Evolutionary conservation across 1,140 invertebrate species (phyloP).

Genomic region (Sesamia nonagrioides): DNA sequence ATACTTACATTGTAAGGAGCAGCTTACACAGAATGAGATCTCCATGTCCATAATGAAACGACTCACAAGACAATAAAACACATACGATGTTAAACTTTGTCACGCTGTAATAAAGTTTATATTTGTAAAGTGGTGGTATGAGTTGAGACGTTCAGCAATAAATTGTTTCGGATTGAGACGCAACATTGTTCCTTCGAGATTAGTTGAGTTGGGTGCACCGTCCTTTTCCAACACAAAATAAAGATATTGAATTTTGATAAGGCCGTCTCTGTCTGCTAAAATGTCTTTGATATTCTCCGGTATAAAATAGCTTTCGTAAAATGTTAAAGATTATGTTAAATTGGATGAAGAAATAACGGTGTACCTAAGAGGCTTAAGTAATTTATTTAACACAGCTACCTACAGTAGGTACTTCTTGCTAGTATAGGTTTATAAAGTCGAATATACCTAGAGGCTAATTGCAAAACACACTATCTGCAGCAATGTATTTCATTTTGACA

Average conservation of each 20-base stretch:
- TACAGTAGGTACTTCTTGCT: neutral
- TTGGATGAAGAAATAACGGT: conserved; percentile 43
- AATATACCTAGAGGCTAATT: too few species aligned
- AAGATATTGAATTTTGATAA: conserved; percentile 86
- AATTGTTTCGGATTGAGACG: conserved; percentile 72
- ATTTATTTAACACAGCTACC: neutral
- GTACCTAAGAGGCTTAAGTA: conserved; percentile 8
- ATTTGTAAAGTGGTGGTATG: conserved; percentile 13
- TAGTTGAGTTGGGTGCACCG: conserved; percentile 74
- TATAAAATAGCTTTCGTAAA: conserved; percentile 68
- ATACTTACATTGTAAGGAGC: conserved; percentile 69
- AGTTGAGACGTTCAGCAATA: conserved; percentile 61
- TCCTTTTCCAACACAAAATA: conserved; percentile 82
- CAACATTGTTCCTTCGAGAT: conserved; percentile 83
- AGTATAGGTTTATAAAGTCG: neutral
- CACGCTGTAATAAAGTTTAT: conserved; percentile 35
- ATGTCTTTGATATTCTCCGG: conserved; percentile 62
- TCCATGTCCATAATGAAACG: conserved; percentile 34
- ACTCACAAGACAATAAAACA: conserved; percentile 37
- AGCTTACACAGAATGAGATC: conserved; percentile 59
- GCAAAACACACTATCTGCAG: too few species aligned
- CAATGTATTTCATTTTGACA: too few species aligned
- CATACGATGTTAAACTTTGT: conserved; percentile 48
- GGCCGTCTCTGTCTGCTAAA: conserved; percentile 70
- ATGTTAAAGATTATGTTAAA: conserved; percentile 62